Evolutionary conservation across 2,113 vertebrate species (phyloP), one percentile per base, ranked within the genome.

Genomic region (Danionella cerebrum): DNA sequence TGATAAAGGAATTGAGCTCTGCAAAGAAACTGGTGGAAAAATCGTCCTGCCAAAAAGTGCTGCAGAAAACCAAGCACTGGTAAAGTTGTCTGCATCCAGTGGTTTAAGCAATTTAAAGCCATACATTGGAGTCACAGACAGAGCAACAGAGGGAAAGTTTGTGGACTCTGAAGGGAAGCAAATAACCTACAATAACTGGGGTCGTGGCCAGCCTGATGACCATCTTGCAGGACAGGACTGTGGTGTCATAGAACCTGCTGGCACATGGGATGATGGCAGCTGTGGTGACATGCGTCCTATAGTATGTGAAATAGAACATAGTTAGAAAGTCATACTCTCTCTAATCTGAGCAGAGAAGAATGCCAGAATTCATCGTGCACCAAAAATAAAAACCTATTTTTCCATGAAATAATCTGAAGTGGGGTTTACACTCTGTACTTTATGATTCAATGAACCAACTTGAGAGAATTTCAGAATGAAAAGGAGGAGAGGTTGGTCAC

Each of bases 71-170:
- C 3, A 35, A 14, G 52, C n/a, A 1, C n/a, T 74, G 5, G 3
- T 18, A n/a, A 50, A n/a, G 13, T 13, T 50, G 24, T 9, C 8
- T 16, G 31, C 65, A 9, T 18, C 45, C 13, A 25, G 18, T 39
- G 4, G 2, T 22, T 14, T 33, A 21, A 14, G 11, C 9, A 4
- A 21, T 9, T 8, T 3, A 6, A 27, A 29, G 5, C 27, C 41
- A 5, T 36, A 27, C 10, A 44, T 74, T 11, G 67, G 72, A 5
- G 3, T n/a, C 13, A 70, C 66, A 18, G 72, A 74, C 52, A 38
- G 45, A 31, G 29, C 36, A 21, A 52, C 25, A 0, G 72, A 74
- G 44, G 67, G 72, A n/a, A 12, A 2, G 16, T 70, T 74, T 22
- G 51, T 65, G 25, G 53, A 66, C 35, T 8, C 50, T 14, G 45